Percentiles rank a stretch among this genome's conserved stretches.
Conservation (phyloP, 2,797 vertebrate genomes). For the Falco concolor region DNA sequence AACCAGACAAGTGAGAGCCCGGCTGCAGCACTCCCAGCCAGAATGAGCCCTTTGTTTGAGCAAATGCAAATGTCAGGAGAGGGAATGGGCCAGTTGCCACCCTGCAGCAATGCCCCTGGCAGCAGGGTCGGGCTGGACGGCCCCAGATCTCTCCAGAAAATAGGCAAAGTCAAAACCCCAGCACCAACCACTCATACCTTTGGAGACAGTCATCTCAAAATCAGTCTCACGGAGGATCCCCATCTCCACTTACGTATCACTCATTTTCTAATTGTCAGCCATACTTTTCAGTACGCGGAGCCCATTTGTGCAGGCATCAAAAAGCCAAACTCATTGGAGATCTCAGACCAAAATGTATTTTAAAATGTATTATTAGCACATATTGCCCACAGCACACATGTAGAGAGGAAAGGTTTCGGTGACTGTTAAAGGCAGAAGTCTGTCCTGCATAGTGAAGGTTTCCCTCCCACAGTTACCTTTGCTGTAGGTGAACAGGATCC, state of each 20-base stretch:
- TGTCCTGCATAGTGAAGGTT: not conserved
- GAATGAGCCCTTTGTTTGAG: not conserved
- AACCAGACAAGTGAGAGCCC: accelerated
- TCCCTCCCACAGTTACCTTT: not conserved
- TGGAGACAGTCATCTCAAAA: not conserved
- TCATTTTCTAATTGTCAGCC: not conserved
- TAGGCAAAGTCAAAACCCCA: not conserved
- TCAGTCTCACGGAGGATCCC: not conserved
- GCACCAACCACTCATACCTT: not conserved
- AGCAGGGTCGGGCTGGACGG: not conserved
- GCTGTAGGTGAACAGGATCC: not conserved
- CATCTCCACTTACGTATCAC: accelerated
- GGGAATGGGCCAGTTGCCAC: not conserved
- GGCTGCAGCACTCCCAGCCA: not conserved
- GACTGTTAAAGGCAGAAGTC: not conserved
- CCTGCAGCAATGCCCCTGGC: not conserved
- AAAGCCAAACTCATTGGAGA: not conserved
- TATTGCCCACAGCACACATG: not conserved
- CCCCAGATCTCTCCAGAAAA: not conserved
- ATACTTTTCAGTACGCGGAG: not conserved
- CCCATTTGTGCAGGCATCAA: not conserved
- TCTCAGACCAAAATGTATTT: not conserved
- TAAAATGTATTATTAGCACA: not conserved
- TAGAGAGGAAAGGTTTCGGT: not conserved
- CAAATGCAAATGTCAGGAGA: not conserved